Base-by-base conservation (phyloP, 2,888 invertebrate genomes). In the Leucophenga montana region DNA sequence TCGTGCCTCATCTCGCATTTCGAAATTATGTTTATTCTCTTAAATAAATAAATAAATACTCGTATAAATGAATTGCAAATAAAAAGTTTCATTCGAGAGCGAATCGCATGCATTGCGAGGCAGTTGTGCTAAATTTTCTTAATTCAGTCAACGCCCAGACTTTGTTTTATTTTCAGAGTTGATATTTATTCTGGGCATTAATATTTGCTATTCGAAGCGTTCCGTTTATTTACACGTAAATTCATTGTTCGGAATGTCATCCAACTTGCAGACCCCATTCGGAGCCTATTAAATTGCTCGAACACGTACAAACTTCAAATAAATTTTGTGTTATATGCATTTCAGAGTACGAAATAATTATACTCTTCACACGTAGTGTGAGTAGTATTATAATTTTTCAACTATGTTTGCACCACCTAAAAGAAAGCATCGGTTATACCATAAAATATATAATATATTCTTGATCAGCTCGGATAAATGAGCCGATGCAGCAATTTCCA, bases 281-380 rank as follows among this genome's bases (percentile, higher is more conserved):
- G 18, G 50, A 8, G 18, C 13, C 46, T 3, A 14, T 14, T 50
- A 50, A 50, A 50, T 6, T 16, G 16, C 1, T 5, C 50, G 18
- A 50, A n/a, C 50, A 50, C 50, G 50, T 50, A 50, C 14, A 50
- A 50, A 50, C 50, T 50, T 50, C 16, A 50, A 50, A 50, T 50
- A 50, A 16, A 1, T 18, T 50, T 50, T 50, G 14, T 16, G 18
- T 13, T 50, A 4, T 50, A 50, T 50, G 50, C 1, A n/a, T 50
- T 50, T 50, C 13, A 50, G 1, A 5, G 11, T 39, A 39, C 27
- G 39, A 39, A 5, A 5, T 8, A 11, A 8, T 39, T 3, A 33
- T 33, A 5, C 33, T 33, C 33, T 33, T 33, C n/a, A n/a, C n/a
- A 8, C 27, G 27, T 3, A 27, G 27, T 27, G 27, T 27, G 27